These are phyloP conservation scores for Neotoxoptera formosana DNA, from an alignment of 1,140 invertebrate species.

Conservation along the genomic window DNA sequence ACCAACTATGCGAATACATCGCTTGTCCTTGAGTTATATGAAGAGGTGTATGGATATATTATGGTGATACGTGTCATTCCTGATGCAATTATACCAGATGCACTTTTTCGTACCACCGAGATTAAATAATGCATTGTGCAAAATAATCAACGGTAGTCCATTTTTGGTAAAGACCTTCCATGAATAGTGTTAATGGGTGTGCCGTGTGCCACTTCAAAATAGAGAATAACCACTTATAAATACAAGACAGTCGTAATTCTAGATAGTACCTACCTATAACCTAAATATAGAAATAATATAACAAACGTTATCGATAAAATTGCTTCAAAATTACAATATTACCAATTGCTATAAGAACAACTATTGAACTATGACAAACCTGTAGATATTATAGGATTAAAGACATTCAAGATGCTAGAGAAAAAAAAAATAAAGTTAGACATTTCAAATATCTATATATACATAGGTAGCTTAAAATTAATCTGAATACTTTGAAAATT, in stretches of 20 bases:
- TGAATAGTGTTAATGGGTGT: neutral
- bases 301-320: neutral
- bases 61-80: neutral
- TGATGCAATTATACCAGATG: constrained; percentile 19
- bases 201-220: neutral
- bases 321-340: neutral
- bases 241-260: neutral
- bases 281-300: neutral
- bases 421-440: neutral
- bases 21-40: constrained; percentile 3
- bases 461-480: too few species aligned
- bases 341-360: neutral
- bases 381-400: neutral
- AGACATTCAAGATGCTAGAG: neutral
- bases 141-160: neutral
- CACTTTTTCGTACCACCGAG: neutral
- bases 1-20: neutral
- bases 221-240: neutral
- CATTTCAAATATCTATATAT: neutral
- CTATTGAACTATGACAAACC: neutral
- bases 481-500: too few species aligned
- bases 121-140: constrained; percentile 1
- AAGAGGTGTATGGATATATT: constrained; percentile 17
- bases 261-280: neutral
- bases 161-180: constrained; percentile 9